These are phyloP conservation scores for Pseudochirops cupreus DNA, from an alignment of 2,797 vertebrate species.

Conservation along the genomic window DNA sequence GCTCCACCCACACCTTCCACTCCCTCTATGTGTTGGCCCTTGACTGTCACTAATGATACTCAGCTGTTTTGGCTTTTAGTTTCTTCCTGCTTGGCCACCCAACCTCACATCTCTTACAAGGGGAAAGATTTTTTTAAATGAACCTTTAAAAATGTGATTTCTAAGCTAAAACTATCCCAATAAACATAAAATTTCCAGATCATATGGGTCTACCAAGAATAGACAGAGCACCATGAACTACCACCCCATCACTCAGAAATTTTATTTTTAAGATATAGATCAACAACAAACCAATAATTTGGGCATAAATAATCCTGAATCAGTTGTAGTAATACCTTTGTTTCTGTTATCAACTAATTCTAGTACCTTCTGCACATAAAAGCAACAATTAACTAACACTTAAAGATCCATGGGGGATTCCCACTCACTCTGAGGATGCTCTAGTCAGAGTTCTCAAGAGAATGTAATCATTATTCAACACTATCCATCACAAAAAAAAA, in stretches of 20 bases:
- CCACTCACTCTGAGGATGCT: background rate
- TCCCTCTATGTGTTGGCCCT: slow-evolving; percentile 49
- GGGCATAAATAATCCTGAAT: background rate
- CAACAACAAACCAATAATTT: background rate
- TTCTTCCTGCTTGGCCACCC: slow-evolving; percentile 66
- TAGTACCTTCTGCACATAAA: background rate
- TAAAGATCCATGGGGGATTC: background rate
- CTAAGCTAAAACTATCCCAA: background rate
- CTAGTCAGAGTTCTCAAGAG: background rate
- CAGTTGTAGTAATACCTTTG: background rate
- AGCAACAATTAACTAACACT: background rate
- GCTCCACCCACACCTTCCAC: slow-evolving; percentile 73
- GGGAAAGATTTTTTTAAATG: slow-evolving; percentile 10
- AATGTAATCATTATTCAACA: background rate
- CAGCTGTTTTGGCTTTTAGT: slow-evolving; percentile 73
- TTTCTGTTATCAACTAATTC: background rate
- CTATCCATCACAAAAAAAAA: background rate
- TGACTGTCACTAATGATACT: slow-evolving; percentile 64
- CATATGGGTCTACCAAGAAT: background rate
- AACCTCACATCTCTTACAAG: slow-evolving; percentile 49
- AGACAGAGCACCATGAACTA: background rate
- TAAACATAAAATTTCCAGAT: background rate
- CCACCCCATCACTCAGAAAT: background rate
- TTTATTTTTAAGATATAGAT: background rate
- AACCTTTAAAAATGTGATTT: background rate